Evolutionary conservation across 2,113 vertebrate genomes (phyloP), one percentile per base, ranked within the genome.

Genomic region (Centropus bengalensis): DNA sequence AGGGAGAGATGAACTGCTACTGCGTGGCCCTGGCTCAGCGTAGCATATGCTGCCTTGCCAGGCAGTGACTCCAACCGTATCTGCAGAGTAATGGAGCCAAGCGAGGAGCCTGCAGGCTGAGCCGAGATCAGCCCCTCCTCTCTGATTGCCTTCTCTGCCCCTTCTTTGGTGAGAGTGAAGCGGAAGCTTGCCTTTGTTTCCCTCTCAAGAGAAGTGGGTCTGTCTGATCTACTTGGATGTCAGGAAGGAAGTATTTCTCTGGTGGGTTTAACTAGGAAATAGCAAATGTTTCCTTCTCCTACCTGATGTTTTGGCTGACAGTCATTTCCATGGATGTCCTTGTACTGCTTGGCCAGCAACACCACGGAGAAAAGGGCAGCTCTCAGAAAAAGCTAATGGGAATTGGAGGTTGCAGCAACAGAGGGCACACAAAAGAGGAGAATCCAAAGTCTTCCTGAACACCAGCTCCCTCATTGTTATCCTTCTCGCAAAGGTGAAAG

Each of bases 141-240:
- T 36, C n/a, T 3, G 4, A 5, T 3, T 14, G 24, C 9, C 8
- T 24, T 38, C 40, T 45, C 81, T 56, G 58, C 40, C 27, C n/a
- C 38, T 17, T 9, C n/a, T 18, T 26, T 42, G 47, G 42, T 2
- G 5, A 28, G 52, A 76, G 22, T 0, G 0, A 36, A 55, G 38
- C 2, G 18, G 30, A n/a, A 63, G 22, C 38, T 32, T 51, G 52
- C 15, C 60, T n/a, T 62, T n/a, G 21, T 7, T 70, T 55, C 55
- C 18, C 44, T 54, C 54, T 66, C 26, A 18, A 66, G 33, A 62
- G 59, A 42, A 45, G 21, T 14, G 45, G 17, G 12, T 63, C 22
- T 49, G 3, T 13, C 16, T 21, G 21, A 54, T 20, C 14, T 30
- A 21, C 68, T 18, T 19, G 33, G 55, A 49, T 10, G 12, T 8